These are phyloP conservation scores for Clavelina lepadiformis DNA, from an alignment of 23 tunicate species.

Conservation along the genomic window DNA sequence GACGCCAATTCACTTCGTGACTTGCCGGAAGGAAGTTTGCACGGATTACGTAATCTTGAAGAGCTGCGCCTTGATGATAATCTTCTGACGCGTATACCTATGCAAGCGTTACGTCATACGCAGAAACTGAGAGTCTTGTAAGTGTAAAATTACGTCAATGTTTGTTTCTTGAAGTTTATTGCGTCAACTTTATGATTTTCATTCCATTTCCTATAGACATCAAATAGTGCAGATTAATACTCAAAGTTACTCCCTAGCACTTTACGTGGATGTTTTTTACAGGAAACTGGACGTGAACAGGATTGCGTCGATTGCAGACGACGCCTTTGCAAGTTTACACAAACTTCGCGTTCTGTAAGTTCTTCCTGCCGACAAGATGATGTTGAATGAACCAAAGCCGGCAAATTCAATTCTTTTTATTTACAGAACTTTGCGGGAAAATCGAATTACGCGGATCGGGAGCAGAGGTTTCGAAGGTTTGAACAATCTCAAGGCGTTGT, in stretches of 20 bases:
- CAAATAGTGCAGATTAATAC: background rate
- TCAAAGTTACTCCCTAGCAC: background rate
- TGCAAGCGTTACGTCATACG: constrained; percentile 2
- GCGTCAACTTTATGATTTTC: background rate
- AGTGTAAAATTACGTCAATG: background rate
- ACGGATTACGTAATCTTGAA: constrained; percentile 19
- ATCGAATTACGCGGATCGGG: constrained; percentile 45
- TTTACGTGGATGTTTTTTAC: constrained; percentile 16
- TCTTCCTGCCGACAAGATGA: background rate
- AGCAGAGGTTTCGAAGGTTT: constrained; percentile 25
- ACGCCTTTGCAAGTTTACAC: constrained; percentile 33
- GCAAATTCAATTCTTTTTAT: background rate
- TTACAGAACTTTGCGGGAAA: constrained; percentile 52
- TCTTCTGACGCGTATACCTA: constrained; percentile 1
- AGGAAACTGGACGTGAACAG: constrained; percentile 58
- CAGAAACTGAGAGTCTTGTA: constrained; percentile 5
- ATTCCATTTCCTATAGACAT: too few relatives aligned
- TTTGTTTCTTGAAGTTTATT: background rate
- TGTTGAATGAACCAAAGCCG: background rate
- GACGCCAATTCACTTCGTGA: too few relatives aligned
- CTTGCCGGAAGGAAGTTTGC: too few relatives aligned
- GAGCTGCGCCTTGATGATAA: constrained; percentile 7
- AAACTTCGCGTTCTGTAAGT: constrained; percentile 45
- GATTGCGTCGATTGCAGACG: constrained; percentile 31
- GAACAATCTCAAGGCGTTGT: constrained; percentile 28